A percentile compares a stretch with the other conserved stretches of the same genome.
phyloP scores from a whole-genome alignment of 2,113 vertebrate species.

The Columba janthina region DNA sequence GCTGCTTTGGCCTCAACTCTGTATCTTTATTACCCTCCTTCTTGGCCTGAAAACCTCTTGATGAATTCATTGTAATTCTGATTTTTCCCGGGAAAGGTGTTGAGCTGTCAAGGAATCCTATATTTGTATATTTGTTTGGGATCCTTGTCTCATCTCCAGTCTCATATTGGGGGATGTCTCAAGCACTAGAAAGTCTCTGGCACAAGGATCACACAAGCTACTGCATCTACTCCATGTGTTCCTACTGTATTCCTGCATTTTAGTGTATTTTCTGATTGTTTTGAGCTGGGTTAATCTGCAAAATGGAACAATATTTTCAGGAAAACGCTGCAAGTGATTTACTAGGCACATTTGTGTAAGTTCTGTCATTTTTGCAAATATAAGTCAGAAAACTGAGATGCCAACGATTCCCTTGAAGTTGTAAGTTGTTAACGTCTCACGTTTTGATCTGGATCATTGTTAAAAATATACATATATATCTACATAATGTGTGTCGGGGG shows the following conservation, averaged over 20 bases:
- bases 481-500: not conserved
- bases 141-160: not conserved
- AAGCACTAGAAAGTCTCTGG: not conserved
- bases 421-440: not conserved
- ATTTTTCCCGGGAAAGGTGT: not conserved
- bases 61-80: not conserved
- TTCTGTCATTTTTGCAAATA: not conserved
- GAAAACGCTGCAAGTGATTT: not conserved
- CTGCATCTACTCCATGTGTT: not conserved
- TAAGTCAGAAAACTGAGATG: not conserved
- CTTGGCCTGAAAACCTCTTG: not conserved
- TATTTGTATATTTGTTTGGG: not conserved
- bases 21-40: not conserved
- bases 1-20: not conserved
- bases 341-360: not conserved
- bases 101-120: not conserved
- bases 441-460: not conserved
- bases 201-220: not conserved
- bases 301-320: not conserved
- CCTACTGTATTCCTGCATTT: not conserved
- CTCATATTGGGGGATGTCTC: not conserved
- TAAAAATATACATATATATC: fast-evolving
- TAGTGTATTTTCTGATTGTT: not conserved
- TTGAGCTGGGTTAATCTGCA: not conserved
- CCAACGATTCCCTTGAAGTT: not conserved